These are phyloP conservation scores for Progne subis DNA, from an alignment of 2,113 vertebrate species.

Conservation along the genomic window DNA sequence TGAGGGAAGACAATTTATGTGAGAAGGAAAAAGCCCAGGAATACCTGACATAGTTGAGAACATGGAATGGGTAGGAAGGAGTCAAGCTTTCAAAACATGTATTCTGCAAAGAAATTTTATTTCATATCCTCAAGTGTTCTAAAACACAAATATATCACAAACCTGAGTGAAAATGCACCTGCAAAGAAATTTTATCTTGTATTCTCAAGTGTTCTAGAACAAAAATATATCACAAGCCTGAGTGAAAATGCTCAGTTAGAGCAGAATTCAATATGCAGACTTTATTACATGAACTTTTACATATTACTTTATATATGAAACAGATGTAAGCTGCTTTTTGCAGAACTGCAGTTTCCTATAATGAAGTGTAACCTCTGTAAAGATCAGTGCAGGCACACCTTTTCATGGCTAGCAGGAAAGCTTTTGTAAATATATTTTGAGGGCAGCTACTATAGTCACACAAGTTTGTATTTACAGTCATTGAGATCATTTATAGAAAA, in stretches of 20 bases:
- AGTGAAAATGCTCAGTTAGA: neutral
- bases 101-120: neutral
- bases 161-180: neutral
- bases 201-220: neutral
- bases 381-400: rapidly evolving
- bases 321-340: neutral
- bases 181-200: neutral
- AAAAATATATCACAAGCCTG: neutral
- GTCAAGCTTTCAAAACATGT: neutral
- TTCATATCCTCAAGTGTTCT: neutral
- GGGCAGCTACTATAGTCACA: neutral
- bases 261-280: neutral
- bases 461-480: neutral
- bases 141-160: neutral
- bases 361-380: neutral
- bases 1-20: neutral
- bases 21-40: neutral
- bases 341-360: neutral
- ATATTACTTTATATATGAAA: neutral
- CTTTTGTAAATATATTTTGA: neutral
- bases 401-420: neutral
- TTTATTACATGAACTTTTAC: too few relatives aligned
- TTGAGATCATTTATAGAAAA: neutral
- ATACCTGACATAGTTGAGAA: neutral
- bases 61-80: rapidly evolving